Evolutionary conservation across 2,888 invertebrate species (phyloP), one percentile per base, ranked within the genome.

Genomic region (Tetragonisca angustula): DNA sequence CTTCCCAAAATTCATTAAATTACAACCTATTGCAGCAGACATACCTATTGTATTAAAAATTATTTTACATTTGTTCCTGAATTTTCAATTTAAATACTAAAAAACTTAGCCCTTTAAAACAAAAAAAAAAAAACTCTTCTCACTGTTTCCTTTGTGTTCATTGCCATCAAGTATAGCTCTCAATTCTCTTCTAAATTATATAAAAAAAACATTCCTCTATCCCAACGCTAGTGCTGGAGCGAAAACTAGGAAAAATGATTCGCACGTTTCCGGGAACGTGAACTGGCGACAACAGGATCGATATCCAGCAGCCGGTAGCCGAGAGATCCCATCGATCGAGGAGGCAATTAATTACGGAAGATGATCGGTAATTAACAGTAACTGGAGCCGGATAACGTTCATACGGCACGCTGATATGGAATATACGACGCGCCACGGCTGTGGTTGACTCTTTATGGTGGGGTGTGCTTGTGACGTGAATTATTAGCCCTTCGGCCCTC

Each of bases 381-480:
- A 90, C 90, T 84, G 88, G 80, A 82, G 87, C 84, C 83, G 90
- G 87, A 90, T 90, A 90, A 84, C 88, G 89, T 90, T 89, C 89
- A 88, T 90, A 83, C 86, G 84, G 72, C 65, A 69, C 78, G 80
- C 62, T 84, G 86, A 86, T 89, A 71, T 78, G 85, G 86, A 87
- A 90, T 90, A 88, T 88, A 89, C 83, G 83, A 77, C 71, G 69
- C n/a, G 71, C 71, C 81, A 76, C 73, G 79, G 76, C 74, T 90
- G 92, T 88, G 90, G 92, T 91, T 92, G 92, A 94, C 92, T 93
- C 93, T 93, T 93, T 93, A 94, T 93, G 91, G 93, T 91, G 91
- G 90, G 91, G 92, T 90, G 92, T 94, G 94, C 90, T 90, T 84
- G 90, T 94, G 94, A 94, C 94, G 92, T 94, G 92, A 94, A 94